Percentiles rank a stretch among this genome's conserved stretches.
Evolutionary conservation across 2,797 vertebrate genomes (phyloP).

Genomic region (Sorex maritimensis): DNA sequence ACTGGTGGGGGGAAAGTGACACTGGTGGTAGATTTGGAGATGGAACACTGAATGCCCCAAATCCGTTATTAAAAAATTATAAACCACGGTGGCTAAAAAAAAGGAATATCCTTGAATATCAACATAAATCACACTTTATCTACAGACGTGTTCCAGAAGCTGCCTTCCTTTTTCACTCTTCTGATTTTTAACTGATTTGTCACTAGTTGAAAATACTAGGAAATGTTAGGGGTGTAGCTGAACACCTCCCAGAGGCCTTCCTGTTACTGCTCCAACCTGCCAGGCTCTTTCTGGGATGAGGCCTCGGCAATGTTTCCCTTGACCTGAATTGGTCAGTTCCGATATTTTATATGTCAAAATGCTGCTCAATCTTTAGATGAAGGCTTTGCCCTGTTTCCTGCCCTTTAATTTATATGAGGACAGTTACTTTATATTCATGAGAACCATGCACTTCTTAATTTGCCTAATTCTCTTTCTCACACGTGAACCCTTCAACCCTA

Average conservation of each 20-base stretch:
- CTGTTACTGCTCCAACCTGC: constrained; percentile 52
- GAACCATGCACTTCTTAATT: background rate
- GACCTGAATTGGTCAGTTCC: constrained; percentile 19
- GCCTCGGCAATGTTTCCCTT: constrained; percentile 48
- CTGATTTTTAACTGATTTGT: too few relatives aligned
- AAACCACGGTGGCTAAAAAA: too few relatives aligned
- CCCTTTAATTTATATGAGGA: constrained; percentile 56
- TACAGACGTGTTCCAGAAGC: background rate
- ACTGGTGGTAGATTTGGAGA: too few relatives aligned
- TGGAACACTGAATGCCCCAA: too few relatives aligned
- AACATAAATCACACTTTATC: constrained; percentile 48
- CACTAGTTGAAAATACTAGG: background rate
- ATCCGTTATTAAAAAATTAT: too few relatives aligned
- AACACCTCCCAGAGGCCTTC: constrained; percentile 3
- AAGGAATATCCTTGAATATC: constrained; percentile 28
- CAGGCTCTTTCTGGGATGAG: constrained; percentile 33
- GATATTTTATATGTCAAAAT: constrained; percentile 56
- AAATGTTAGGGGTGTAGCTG: background rate
- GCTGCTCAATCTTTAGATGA: constrained; percentile 40
- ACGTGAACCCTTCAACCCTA: constrained; percentile 53
- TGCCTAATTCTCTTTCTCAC: constrained; percentile 58
- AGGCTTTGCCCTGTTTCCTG: constrained; percentile 38
- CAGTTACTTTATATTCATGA: constrained; percentile 50
- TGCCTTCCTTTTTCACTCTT: too few relatives aligned
- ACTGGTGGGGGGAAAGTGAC: too few relatives aligned